phyloP scores from a whole-genome alignment of 2,888 invertebrate species.

The Harmothoe impar region DNA sequence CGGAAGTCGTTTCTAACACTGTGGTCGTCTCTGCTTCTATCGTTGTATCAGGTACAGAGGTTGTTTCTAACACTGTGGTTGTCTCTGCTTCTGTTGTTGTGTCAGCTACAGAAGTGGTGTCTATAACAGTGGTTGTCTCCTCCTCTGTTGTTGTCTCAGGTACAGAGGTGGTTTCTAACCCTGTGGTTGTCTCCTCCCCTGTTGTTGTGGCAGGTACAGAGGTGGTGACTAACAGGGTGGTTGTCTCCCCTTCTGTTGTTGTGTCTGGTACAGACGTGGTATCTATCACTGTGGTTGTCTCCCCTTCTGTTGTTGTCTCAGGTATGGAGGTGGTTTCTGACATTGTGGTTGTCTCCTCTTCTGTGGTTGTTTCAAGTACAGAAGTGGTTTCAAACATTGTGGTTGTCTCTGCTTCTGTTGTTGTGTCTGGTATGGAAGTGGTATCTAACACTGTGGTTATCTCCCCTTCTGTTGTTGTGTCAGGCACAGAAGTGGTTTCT shows the following conservation, averaged over 20 bases:
- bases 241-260: neutral
- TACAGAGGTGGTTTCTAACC: neutral
- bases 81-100: neutral
- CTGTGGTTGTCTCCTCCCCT: no score
- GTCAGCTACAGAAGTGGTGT: no score
- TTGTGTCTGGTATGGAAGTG: neutral
- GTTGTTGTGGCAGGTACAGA: no score
- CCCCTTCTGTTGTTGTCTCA: neutral
- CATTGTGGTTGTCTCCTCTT: neutral
- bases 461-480: neutral
- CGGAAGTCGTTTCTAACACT: neutral
- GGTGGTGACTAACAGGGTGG: neutral
- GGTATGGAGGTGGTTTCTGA: neutral
- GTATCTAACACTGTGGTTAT: neutral
- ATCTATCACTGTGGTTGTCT: neutral
- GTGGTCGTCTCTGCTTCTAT: neutral
- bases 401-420: neutral
- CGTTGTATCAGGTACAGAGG: neutral
- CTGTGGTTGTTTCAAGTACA: neutral
- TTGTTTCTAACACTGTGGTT: neutral
- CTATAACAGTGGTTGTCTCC: no score
- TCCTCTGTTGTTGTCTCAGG: neutral
- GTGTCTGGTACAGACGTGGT: neutral
- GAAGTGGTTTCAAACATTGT: neutral
- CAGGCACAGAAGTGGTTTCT: neutral